Evolutionary conservation across 2,888 invertebrate genomes (phyloP), one percentile per base, ranked within the genome.

Genomic region (Suillia variegata): DNA sequence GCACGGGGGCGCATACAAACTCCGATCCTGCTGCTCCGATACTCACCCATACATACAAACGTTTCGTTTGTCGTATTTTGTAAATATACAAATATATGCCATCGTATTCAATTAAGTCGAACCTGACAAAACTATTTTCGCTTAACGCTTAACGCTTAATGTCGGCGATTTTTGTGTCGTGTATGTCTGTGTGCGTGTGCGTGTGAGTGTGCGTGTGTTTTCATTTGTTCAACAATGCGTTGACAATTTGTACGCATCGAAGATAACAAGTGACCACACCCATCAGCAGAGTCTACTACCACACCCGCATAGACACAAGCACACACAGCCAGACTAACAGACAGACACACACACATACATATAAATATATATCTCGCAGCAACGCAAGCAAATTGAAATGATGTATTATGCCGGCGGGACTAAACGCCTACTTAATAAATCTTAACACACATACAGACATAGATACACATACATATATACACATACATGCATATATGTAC

Each of bases 341-440:
- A 31, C 31, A 31, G 6, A 31, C 6, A 31, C 31, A 31, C 31
- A 31, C 6, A 12, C 31, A 12, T 12, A 12, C 31, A 31, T 31
- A n/a, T n/a, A n/a, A n/a, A n/a, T n/a, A n/a, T n/a, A n/a, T n/a
- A n/a, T n/a, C n/a, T n/a, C n/a, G n/a, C n/a, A n/a, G n/a, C n/a
- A n/a, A n/a, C n/a, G n/a, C n/a, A n/a, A 71, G 71, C 76, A 73
- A 74, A 75, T 74, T 71, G 75, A 73, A 74, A 74, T 74, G 73
- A 75, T 73, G 71, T 75, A 73, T 73, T 75, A 69, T 71, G 71
- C 73, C 75, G 66, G 68, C 67, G 74, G 73, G 73, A 71, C 73
- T 71, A 70, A 73, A 72, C 75, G 75, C 73, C 73, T 73, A 75
- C 74, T 76, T 74, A 73, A 73, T 73, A 73, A 73, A 73, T 73